Base-by-base conservation (phyloP, 2,797 vertebrate species). In the Dermochelys coriacea region DNA sequence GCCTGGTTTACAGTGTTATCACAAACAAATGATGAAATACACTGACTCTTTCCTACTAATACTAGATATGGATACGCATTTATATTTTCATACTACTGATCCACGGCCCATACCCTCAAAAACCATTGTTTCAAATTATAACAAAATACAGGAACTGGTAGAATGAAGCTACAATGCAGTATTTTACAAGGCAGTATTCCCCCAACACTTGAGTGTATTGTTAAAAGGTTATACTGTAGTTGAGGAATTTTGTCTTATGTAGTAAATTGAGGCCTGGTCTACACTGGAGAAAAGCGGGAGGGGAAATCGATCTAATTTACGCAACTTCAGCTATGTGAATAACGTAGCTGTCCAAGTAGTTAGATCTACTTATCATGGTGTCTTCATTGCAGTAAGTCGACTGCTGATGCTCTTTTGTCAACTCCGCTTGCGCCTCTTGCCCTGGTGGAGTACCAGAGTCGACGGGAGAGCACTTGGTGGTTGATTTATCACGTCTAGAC, bases 1-100 rank as follows among this genome's bases (percentile, higher is more conserved):
- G 52, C 3, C 1, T 47, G 29, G 7, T 88, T 84, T 88, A 50
- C 47, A 86, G 89, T n/a, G 80, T 41, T 75, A 34, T 90, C 51
- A 82, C 5, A 82, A 2, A 57, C 8, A 86, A 37, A 59, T 14
- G 57, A 59, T 25, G 78, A 94, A 96, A 87, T 14, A 8, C 8
- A 75, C n/a, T 81, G 27, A 21, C 50, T n/a, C 51, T 87, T 83
- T 88, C 80, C 29, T 84, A 79, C 0, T 81, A 84, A 82, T 15
- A 93, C 19, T 61, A 96, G 85, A 94, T 88, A 84, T 91, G 82
- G 34, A 84, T 87, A 94, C 90, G 74, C 74, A 80, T 52, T 5
- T 49, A 80, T 74, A 91, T 90, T 41, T 89, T 90, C 47, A 79
- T 83, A 61, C 4, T 23, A 59, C 1, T 59, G 88, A 55, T 50